Base-by-base conservation (phyloP, 2,888 invertebrate species). In the Sepioteuthis lessoniana region DNA sequence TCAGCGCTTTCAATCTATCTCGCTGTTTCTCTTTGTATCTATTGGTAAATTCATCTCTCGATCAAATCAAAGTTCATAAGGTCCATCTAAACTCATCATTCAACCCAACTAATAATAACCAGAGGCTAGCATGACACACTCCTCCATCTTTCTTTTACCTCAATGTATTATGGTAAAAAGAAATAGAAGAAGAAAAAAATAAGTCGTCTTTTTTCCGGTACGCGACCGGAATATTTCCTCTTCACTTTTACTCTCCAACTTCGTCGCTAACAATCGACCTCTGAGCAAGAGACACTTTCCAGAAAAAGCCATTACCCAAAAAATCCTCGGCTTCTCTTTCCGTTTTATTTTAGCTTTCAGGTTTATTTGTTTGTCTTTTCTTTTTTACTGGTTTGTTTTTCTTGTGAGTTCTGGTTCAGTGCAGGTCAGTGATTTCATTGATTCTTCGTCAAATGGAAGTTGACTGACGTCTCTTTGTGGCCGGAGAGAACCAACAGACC, bases 401-500 rank as follows among this genome's bases (percentile, higher is more conserved):
- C n/a, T 76, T 16, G 19, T 76, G n/a, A 76, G 76, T 76, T 76
- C n/a, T 76, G n/a, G 16, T n/a, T 76, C n/a, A 76, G 76, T 76
- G 76, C 76, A 76, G 76, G 76, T 76, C 76, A 76, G 76, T 76
- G 35, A n/a, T 76, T 76, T 76, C 76, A 76, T n/a, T 76, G 76
- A 76, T 76, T 76, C 76, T n/a, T 76, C 76, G 76, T 76, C 76
- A 76, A 35, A 76, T 76, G 35, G n/a, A 76, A 76, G n/a, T 76
- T 76, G 76, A 76, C 76, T 76, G 76, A 76, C 76, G 76, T 76
- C 35, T 76, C 76, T 76, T 76, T 76, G 76, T 76, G 76, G 76
- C n/a, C 76, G 76, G n/a, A 35, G 19, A 76, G 76, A 76, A 16
- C n/a, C 16, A 76, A 76, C 76, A n/a, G 76, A 76, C n/a, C 76